Evolutionary conservation across 1,140 invertebrate species (phyloP).

Genomic region (Drosophila paulistorum): DNA sequence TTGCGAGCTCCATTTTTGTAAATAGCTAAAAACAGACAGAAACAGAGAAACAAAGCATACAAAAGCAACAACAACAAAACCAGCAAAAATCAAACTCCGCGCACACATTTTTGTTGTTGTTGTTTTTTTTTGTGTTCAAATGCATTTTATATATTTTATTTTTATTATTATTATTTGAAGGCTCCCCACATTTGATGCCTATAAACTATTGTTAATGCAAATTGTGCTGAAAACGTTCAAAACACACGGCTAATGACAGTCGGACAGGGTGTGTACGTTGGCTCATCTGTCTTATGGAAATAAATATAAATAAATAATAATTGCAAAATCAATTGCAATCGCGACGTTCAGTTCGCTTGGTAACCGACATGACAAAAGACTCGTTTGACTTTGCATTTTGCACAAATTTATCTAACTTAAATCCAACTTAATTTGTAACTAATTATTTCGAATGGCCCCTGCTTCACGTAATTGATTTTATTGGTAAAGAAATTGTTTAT

Average conservation of each 20-base stretch:
- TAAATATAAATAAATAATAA: constrained; percentile 50
- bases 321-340: constrained; percentile 62
- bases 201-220: constrained; percentile 58
- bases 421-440: too few relatives aligned
- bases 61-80: constrained; percentile 34
- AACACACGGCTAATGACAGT: constrained; percentile 72
- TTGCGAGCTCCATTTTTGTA: constrained; percentile 74
- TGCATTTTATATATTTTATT: constrained; percentile 14
- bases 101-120: constrained; percentile 1
- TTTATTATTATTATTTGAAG: constrained; percentile 28
- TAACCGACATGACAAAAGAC: not conserved
- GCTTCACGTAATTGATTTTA: too few relatives aligned
- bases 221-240: constrained; percentile 65
- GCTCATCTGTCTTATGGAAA: constrained; percentile 61
- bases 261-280: constrained; percentile 64
- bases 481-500: too few relatives aligned
- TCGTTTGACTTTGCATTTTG: not conserved
- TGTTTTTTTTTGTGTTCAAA: not conserved
- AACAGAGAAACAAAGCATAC: not conserved
- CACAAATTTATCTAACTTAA: too few relatives aligned
- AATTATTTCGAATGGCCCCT: too few relatives aligned
- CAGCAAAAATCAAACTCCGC: constrained; percentile 50
- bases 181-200: constrained; percentile 58
- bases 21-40: constrained; percentile 14
- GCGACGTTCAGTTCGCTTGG: not conserved